Evolutionary conservation across 2,888 invertebrate genomes (phyloP).

Genomic region (Acrobasis repandana): DNA sequence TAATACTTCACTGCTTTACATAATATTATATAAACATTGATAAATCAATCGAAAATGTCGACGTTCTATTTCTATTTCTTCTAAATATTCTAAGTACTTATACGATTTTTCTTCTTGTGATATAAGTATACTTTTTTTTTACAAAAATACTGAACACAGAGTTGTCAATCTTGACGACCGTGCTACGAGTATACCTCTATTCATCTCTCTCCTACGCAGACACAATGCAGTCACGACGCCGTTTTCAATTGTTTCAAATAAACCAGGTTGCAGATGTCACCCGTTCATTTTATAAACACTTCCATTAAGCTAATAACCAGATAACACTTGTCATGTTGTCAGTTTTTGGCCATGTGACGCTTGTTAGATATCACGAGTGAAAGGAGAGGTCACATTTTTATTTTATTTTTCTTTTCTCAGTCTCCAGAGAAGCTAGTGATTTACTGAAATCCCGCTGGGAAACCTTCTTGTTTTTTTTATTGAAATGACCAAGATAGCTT

Average conservation of each 20-base stretch:
- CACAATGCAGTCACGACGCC: background rate
- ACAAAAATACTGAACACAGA: background rate
- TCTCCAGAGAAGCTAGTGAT: no score
- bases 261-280: constrained; percentile 18
- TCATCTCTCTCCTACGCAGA: background rate
- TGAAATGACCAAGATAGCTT: no score
- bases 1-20: constrained; percentile 30
- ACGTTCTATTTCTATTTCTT: background rate
- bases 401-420: no score
- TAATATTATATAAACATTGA: background rate
- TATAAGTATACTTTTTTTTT: background rate
- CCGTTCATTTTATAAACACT: constrained; percentile 24
- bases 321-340: constrained; percentile 21
- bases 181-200: background rate
- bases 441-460: no score
- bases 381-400: background rate
- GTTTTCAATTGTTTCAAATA: constrained; percentile 14
- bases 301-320: background rate
- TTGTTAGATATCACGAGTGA: background rate
- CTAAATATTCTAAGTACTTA: no score
- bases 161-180: background rate
- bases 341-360: constrained; percentile 3
- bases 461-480: no score
- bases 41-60: background rate
- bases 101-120: no score